These are phyloP conservation scores for Erythrocercus mccallii DNA, from an alignment of 2,113 vertebrate species.

Conservation along the genomic window DNA sequence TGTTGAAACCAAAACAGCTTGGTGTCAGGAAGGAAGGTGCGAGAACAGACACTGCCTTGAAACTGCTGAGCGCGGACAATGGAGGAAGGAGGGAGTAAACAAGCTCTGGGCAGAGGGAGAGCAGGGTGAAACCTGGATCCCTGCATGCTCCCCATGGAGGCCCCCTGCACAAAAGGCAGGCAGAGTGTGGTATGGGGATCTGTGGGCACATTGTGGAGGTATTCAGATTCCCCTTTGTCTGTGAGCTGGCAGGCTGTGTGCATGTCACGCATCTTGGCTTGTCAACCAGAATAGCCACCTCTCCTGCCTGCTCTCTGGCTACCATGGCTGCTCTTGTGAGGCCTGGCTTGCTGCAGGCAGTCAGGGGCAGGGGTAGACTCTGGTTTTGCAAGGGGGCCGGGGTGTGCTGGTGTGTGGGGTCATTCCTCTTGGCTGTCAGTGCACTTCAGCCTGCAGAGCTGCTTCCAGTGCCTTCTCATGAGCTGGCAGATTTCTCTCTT, in stretches of 20 bases:
- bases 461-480: neutral
- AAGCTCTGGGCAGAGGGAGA: neutral
- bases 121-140: neutral
- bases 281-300: neutral
- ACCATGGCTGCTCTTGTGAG: rapidly evolving
- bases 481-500: neutral
- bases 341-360: neutral
- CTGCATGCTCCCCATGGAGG: neutral
- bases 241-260: neutral
- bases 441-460: neutral
- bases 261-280: rapidly evolving
- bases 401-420: neutral
- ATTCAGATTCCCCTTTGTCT: neutral
- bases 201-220: neutral
- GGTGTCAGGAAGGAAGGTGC: neutral
- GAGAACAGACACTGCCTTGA: neutral
- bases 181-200: neutral
- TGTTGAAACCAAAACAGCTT: neutral
- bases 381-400: neutral
- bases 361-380: rapidly evolving
- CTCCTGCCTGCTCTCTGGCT: neutral
- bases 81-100: neutral
- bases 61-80: neutral
- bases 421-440: neutral
- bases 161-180: neutral